Evolutionary conservation across 1,140 invertebrate species (phyloP), one percentile per base, ranked within the genome.

Genomic region (Brachionus calyciflorus): DNA sequence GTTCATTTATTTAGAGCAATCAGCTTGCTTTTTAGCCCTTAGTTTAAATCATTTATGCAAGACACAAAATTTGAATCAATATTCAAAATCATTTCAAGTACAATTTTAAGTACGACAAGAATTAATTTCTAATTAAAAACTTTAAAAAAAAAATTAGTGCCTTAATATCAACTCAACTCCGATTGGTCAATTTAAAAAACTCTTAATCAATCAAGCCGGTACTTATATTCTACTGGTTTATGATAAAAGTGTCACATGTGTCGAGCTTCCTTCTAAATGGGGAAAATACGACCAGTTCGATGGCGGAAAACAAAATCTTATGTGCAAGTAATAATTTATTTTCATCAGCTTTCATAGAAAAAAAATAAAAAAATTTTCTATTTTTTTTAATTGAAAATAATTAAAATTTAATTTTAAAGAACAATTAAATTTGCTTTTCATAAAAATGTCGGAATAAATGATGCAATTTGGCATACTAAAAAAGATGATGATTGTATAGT

Each of bases 401-500:
- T 37, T 37, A 5, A 37, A 37, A 37, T 60, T 57, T 12, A 9
- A 14, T 60, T 33, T 21, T 30, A 17, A 60, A 60, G 55, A 41
- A 44, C 60, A 12, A 65, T 65, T 14, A 46, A 65, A 44, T 24
- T 65, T 44, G 44, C 41, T 28, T 41, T 41, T 9, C 3, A 19
- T 21, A 65, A 41, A 65, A 44, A 65, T 65, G 24, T 41, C 1
- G n/a, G 10, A 6, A 44, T 65, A 19, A 28, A 24, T 3, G 60
- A 65, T 44, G 60, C 21, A 24, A 65, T 65, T 65, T 65, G 60
- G 60, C 60, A 65, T 24, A 44, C 10, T n/a, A 65, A 65, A 44
- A 2, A 19, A 26, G 37, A 65, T 12, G 60, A 65, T 5, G 41
- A 65, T 41, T 21, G 40, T 6, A 26, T 65, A 14, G 40, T 26